Conservation (phyloP, 2,113 vertebrate genomes). For the Brachirus orientalis region DNA sequence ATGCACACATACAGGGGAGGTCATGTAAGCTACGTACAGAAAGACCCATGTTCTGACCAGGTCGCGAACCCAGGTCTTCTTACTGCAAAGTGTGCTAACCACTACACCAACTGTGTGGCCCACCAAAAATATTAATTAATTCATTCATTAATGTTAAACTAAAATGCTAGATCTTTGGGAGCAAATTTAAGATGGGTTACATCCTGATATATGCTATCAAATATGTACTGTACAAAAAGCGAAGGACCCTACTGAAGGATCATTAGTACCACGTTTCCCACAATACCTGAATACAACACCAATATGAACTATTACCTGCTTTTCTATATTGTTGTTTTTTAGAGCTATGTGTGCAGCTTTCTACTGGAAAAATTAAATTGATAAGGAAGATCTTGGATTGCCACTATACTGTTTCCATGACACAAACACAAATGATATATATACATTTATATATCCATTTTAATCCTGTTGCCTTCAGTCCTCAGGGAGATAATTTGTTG, state of each 20-base stretch:
- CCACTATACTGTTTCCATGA: neutral
- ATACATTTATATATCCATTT: neutral
- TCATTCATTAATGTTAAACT: too few relatives aligned
- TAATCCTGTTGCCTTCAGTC: neutral
- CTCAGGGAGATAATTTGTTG: neutral
- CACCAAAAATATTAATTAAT: too few relatives aligned
- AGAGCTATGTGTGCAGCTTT: conserved; percentile 27
- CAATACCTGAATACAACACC: conserved; percentile 44
- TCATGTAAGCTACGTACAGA: too few relatives aligned
- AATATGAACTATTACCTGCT: conserved; percentile 18
- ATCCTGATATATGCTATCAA: too few relatives aligned
- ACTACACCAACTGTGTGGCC: too few relatives aligned
- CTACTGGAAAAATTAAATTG: neutral
- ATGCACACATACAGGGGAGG: too few relatives aligned
- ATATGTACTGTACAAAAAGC: neutral
- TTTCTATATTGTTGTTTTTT: conserved; percentile 32
- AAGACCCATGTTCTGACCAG: too few relatives aligned
- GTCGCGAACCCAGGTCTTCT: too few relatives aligned
- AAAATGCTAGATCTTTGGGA: too few relatives aligned
- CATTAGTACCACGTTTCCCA: conserved; percentile 12
- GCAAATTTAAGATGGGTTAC: too few relatives aligned
- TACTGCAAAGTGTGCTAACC: too few relatives aligned
- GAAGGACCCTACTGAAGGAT: accelerated
- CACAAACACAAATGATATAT: neutral
- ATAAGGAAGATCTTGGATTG: neutral